Evolutionary conservation across 2,797 vertebrate species (phyloP).

Genomic region (Lepus townsendii): DNA sequence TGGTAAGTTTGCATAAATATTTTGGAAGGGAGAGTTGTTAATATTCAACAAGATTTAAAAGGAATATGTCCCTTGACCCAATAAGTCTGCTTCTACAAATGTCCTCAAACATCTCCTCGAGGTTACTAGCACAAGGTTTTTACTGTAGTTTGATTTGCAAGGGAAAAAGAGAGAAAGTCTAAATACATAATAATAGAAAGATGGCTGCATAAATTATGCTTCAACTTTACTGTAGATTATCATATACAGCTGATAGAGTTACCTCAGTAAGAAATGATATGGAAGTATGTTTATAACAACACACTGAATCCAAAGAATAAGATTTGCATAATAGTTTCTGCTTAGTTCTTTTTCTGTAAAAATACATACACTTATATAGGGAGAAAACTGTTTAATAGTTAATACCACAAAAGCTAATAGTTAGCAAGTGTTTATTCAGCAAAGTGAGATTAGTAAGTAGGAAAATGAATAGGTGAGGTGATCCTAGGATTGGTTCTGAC

Average conservation of each 20-base stretch:
- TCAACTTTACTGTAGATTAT: not conserved
- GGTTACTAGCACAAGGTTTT: slow-evolving; percentile 1
- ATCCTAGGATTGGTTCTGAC: not conserved
- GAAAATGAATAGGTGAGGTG: not conserved
- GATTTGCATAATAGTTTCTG: not conserved
- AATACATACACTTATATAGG: not conserved
- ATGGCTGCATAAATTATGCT: not conserved
- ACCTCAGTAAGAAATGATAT: not conserved
- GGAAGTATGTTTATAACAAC: not conserved
- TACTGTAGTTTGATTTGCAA: not conserved
- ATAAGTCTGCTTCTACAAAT: not conserved
- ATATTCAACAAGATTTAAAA: slow-evolving; percentile 28
- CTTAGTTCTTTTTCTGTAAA: not conserved
- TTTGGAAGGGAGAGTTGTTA: not conserved
- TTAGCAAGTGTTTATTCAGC: not conserved
- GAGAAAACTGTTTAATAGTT: not conserved
- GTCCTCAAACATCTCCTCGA: not conserved
- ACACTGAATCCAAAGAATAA: not conserved
- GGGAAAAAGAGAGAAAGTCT: not conserved
- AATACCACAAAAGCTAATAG: not conserved
- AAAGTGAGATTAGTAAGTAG: not conserved
- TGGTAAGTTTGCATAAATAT: not conserved
- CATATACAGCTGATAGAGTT: not conserved
- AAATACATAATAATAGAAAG: slow-evolving; percentile 17
- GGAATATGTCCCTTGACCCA: not conserved